Percentiles rank a stretch among this genome's conserved stretches.
Evolutionary conservation across 2,113 vertebrate genomes (phyloP).

Genomic region (Aptenodytes forsteri): DNA sequence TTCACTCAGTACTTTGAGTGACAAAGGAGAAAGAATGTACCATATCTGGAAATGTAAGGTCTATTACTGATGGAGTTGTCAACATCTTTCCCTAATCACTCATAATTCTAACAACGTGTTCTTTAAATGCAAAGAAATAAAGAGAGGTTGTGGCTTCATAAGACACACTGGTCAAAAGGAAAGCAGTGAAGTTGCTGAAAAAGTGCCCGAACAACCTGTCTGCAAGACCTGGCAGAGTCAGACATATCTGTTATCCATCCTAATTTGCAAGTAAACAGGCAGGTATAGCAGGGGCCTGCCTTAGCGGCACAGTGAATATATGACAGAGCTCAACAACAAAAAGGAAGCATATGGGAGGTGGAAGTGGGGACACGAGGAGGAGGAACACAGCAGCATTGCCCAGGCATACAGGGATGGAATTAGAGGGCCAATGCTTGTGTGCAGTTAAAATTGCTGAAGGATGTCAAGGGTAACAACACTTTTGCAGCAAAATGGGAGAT

Average conservation of each 20-base stretch:
- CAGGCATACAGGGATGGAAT: not conserved
- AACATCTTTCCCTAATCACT: not conserved
- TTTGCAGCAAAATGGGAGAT: not conserved
- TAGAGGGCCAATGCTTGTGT: rapidly evolving
- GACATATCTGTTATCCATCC: not conserved
- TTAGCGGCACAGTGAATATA: not conserved
- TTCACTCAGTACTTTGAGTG: not conserved
- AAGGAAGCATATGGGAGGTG: not conserved
- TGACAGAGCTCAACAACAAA: not conserved
- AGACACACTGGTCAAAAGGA: not conserved
- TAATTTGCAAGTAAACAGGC: not conserved
- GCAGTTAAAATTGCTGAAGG: not conserved
- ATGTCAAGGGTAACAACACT: not conserved
- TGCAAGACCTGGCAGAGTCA: not conserved
- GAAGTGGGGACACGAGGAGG: not conserved
- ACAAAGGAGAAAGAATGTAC: not conserved
- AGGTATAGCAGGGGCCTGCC: not conserved
- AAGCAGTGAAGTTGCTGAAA: not conserved
- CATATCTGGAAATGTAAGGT: not conserved
- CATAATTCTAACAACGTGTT: not conserved
- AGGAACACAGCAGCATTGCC: not conserved
- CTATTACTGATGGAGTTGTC: not conserved
- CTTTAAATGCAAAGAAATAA: not conserved
- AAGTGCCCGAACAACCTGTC: not conserved
- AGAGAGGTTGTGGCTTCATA: not conserved